These are phyloP conservation scores for Belonocnema kinseyi DNA, from an alignment of 1,140 invertebrate species.

Conservation along the genomic window DNA sequence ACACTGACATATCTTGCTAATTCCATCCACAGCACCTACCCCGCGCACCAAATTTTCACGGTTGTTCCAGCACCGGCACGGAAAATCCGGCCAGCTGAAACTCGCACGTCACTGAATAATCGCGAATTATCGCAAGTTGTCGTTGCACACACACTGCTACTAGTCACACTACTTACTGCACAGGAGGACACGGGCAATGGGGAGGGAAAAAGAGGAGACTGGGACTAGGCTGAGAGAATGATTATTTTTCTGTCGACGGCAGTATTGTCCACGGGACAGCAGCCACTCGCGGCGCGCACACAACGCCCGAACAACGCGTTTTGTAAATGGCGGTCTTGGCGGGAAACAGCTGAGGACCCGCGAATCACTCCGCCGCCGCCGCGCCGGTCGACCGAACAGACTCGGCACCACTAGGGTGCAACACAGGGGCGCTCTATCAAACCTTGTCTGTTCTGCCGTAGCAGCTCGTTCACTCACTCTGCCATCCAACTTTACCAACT, in stretches of 20 bases:
- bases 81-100: neutral
- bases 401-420: too few relatives aligned
- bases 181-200: too few relatives aligned
- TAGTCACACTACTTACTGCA: too few relatives aligned
- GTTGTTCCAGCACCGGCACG: neutral
- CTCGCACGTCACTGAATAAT: neutral
- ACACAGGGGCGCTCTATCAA: too few relatives aligned
- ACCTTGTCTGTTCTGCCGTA: too few relatives aligned
- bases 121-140: neutral
- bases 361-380: too few relatives aligned
- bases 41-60: neutral
- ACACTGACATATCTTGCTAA: conserved; percentile 71
- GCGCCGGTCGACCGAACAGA: too few relatives aligned
- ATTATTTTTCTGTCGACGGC: neutral
- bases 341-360: neutral
- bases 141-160: neutral
- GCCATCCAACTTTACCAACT: too few relatives aligned
- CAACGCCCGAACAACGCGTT: conserved; percentile 5
- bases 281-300: conserved; percentile 30
- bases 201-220: neutral
- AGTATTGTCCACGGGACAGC: neutral
- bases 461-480: too few relatives aligned
- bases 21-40: neutral
- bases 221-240: neutral
- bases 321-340: conserved; percentile 41